Conservation (phyloP, 1,140 invertebrate genomes). For the Neotoxoptera formosana region DNA sequence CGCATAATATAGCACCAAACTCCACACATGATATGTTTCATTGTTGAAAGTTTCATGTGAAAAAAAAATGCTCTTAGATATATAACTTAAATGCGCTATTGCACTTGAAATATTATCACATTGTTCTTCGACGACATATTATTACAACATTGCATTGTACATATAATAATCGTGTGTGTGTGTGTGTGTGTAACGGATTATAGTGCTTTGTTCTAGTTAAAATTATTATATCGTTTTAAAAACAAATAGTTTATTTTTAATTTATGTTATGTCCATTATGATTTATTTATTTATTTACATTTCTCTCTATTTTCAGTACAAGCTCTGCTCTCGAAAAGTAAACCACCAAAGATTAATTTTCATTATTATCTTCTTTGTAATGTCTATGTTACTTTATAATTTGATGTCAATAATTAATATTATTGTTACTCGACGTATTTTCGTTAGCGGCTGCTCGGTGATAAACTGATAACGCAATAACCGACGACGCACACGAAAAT, state of each 20-base stretch:
- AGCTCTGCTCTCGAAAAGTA: no score
- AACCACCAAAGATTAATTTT: no score
- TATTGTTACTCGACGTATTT: background rate
- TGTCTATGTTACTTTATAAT: no score
- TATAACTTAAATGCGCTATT: background rate
- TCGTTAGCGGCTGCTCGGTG: background rate
- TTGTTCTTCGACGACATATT: background rate
- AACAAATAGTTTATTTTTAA: constrained; percentile 3
- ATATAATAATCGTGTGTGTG: background rate
- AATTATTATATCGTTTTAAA: background rate
- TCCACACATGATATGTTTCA: background rate
- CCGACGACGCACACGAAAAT: background rate
- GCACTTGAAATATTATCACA: background rate
- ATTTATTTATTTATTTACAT: no score
- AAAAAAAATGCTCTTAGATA: background rate
- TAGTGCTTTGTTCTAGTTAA: background rate
- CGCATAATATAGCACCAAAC: background rate
- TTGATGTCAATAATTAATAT: no score
- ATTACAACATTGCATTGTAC: background rate
- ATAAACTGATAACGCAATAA: background rate
- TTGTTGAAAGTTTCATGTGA: background rate
- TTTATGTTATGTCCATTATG: background rate
- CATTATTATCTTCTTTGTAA: no score
- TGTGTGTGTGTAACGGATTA: background rate
- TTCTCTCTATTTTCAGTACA: no score